phyloP scores from a whole-genome alignment of 2,797 vertebrate genomes.

The Nasua narica region DNA sequence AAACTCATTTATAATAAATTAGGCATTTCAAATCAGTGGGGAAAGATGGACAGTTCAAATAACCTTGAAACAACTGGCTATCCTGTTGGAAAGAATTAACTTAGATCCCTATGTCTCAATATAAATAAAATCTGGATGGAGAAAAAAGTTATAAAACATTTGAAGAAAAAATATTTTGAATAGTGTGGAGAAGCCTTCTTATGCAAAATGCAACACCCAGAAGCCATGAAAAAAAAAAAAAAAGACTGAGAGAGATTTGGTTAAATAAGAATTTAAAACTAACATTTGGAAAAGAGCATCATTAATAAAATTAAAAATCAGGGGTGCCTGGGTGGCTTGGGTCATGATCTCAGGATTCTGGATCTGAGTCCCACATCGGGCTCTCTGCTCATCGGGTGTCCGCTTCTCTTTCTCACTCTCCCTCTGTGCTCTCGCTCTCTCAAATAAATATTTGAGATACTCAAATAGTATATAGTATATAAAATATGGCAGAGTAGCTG shows the following conservation, averaged over 20 bases:
- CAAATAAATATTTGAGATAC: neutral
- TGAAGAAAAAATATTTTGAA: neutral
- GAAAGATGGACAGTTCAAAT: neutral
- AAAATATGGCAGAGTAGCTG: neutral
- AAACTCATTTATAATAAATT: neutral
- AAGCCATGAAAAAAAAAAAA: neutral
- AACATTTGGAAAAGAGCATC: neutral
- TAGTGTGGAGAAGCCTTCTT: neutral
- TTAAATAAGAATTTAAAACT: conserved; percentile 12
- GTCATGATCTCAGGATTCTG: neutral
- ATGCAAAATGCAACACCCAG: neutral
- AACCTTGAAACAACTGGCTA: neutral
- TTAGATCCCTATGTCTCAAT: neutral
- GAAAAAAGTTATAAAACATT: neutral
- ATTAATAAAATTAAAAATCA: neutral
- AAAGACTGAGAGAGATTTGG: neutral
- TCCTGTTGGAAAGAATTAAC: neutral
- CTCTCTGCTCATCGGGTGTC: neutral
- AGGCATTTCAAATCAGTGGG: neutral
- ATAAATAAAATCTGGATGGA: neutral
- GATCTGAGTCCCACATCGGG: rapidly evolving
- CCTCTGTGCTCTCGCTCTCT: neutral
- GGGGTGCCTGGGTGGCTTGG: neutral
- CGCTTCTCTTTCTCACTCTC: neutral
- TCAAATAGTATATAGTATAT: neutral